A percentile compares a stretch with the other conserved stretches of the same genome.
These are phyloP conservation scores for Podiceps cristatus DNA, from an alignment of 2,113 vertebrate species.

Conservation along the genomic window DNA sequence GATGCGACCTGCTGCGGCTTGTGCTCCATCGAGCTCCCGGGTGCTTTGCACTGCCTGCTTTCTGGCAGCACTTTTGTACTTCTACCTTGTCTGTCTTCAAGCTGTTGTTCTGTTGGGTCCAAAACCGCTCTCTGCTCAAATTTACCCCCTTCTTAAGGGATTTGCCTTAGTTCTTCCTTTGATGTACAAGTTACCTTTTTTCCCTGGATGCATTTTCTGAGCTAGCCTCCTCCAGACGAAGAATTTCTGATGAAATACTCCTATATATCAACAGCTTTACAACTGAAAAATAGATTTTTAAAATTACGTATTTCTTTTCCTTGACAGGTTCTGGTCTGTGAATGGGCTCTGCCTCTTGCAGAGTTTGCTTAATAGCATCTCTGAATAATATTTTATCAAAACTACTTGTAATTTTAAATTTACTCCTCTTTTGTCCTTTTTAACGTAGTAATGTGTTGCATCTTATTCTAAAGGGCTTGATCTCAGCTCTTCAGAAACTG, in stretches of 20 bases:
- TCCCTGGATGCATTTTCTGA: not conserved
- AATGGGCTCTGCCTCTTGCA: not conserved
- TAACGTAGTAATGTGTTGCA: rapidly evolving
- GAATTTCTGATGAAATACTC: not conserved
- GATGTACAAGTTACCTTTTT: not conserved
- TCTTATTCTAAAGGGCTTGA: not conserved
- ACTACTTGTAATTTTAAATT: not conserved
- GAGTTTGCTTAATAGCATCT: not conserved
- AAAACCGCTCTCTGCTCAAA: not conserved
- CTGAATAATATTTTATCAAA: not conserved
- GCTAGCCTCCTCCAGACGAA: not conserved
- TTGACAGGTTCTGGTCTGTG: not conserved
- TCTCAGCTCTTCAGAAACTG: not conserved
- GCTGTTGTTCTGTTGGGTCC: not conserved
- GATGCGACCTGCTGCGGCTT: not conserved
- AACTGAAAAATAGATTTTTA: not conserved
- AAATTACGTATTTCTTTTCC: not conserved
- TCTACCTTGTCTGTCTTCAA: not conserved
- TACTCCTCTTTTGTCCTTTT: not conserved
- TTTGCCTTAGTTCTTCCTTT: not conserved
- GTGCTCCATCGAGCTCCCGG: rapidly evolving
- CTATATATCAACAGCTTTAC: not conserved
- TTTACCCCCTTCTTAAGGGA: not conserved
- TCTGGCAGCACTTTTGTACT: not conserved
- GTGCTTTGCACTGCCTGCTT: not conserved